Base-by-base conservation (phyloP, 2,113 vertebrate genomes). In the Notothenia coriiceps region DNA sequence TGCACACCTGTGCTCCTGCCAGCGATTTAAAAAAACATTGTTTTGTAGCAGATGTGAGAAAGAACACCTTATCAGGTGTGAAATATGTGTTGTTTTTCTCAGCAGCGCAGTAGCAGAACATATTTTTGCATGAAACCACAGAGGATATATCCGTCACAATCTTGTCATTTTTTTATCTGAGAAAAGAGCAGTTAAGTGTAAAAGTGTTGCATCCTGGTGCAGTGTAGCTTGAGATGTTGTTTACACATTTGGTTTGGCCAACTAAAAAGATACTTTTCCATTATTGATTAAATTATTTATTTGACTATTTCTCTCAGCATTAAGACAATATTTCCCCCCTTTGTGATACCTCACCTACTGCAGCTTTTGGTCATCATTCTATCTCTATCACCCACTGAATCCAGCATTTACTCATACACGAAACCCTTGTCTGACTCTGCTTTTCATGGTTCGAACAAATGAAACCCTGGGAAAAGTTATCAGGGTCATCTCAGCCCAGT, bases 81-180 rank as follows among this genome's bases (percentile, higher is more conserved):
- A 83, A 51, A 80, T 74, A 18, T 0, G 12, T 17, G 22, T 14
- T 17, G 25, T n/a, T 67, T 47, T 68, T 55, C 70, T 71, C 54
- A 47, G 57, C 12, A 64, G 1, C 57, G 44, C 52, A 52, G 43
- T 10, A 43, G 51, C 12, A 6, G 13, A n/a, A 70, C 40, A 52
- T 22, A 3, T 4, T 77, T 29, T 80, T 87, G 83, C 87, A 86
- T 85, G 33, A 85, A 87, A 78, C 85, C 73, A 87, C 81, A 76
- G 14, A 51, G n/a, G 7, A 10, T 1, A 0, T 74, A 52, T 77
- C 47, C 78, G 46, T 65, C 47, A 11, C 2, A 46, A 64, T 70
- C 56, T 76, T 14, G 3, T 65, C n/a, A 40, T 69, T 82, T 10
- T 10, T 61, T 57, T 79, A 66, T 70, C 8, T 63, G 55, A 35